phyloP scores from a whole-genome alignment of 2,113 vertebrate species.

The Halichoeres trimaculatus region DNA sequence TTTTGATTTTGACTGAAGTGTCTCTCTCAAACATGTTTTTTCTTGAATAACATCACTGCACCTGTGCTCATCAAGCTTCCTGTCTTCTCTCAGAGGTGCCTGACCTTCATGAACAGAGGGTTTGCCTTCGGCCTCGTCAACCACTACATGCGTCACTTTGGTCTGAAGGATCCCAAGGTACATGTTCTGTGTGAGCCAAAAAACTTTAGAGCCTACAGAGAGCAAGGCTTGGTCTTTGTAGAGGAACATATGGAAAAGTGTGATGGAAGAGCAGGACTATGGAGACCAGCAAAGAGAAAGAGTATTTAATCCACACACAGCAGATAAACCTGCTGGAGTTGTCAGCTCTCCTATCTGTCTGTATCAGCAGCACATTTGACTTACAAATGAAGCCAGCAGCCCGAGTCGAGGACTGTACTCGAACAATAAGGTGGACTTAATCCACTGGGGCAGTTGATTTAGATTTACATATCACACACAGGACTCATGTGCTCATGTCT shows the following conservation, averaged over 20 bases:
- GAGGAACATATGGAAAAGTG: not conserved
- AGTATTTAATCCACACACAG: too few species aligned
- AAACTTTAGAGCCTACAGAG: not conserved
- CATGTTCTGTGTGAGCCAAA: not conserved
- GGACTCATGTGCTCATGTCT: not conserved
- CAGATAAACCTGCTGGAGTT: too few species aligned
- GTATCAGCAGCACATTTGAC: constrained; percentile 41
- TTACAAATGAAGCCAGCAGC: constrained; percentile 27
- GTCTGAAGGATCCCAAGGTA: constrained; percentile 96
- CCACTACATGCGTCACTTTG: constrained; percentile 95
- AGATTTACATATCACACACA: not conserved
- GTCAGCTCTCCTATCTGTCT: too few species aligned
- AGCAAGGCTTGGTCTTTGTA: too few species aligned
- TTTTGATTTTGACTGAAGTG: too few species aligned
- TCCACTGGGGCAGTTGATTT: fast-evolving
- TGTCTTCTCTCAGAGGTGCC: constrained; percentile 88
- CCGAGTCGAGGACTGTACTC: not conserved
- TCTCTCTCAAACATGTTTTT: not conserved
- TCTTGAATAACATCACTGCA: not conserved
- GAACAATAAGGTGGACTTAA: not conserved
- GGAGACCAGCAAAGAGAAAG: too few species aligned
- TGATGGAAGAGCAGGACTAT: not conserved
- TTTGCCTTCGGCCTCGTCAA: constrained; percentile 95
- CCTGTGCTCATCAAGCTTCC: not conserved
- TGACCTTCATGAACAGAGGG: constrained; percentile 97